Conservation (phyloP, 2,797 vertebrate species). For the Spea hammondii region DNA sequence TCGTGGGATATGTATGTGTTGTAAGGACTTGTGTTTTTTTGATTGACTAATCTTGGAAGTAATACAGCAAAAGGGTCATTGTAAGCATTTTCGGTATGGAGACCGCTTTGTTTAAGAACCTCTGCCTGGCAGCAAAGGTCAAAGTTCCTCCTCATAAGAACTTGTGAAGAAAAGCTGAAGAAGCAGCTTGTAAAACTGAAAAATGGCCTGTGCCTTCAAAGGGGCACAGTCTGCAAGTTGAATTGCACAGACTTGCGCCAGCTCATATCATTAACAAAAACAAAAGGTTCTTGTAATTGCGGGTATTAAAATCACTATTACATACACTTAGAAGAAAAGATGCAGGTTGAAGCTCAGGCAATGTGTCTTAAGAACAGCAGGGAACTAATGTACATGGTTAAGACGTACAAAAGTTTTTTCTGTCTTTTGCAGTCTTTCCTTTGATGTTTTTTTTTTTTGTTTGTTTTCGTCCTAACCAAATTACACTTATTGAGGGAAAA, state of each 20-base stretch:
- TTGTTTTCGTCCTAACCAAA: background rate
- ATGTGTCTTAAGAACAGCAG: slow-evolving; percentile 72
- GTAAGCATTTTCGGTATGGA: slow-evolving; percentile 84
- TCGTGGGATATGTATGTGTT: slow-evolving; percentile 70
- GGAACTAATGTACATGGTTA: slow-evolving; percentile 62
- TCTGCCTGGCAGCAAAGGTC: slow-evolving; percentile 71
- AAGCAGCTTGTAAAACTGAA: slow-evolving; percentile 80
- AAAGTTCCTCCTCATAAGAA: slow-evolving; percentile 69
- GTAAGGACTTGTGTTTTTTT: slow-evolving; percentile 71
- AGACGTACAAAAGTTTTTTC: slow-evolving; percentile 55
- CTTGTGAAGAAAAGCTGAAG: slow-evolving; percentile 81
- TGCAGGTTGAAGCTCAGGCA: slow-evolving; percentile 61
- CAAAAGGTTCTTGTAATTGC: slow-evolving; percentile 72
- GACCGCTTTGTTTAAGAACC: slow-evolving; percentile 70
- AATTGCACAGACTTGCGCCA: slow-evolving; percentile 63
- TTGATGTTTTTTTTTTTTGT: slow-evolving; percentile 41
- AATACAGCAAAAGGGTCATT: slow-evolving; percentile 68
- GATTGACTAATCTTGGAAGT: slow-evolving; percentile 71
- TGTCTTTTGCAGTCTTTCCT: slow-evolving; percentile 49
- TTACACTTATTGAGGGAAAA: too few relatives aligned
- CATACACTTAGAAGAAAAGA: slow-evolving; percentile 70
- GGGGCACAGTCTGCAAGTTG: slow-evolving; percentile 68
- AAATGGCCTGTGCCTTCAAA: slow-evolving; percentile 73
- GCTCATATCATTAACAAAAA: slow-evolving; percentile 69
- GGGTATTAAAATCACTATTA: slow-evolving; percentile 76